phyloP scores from a whole-genome alignment of 2,888 invertebrate genomes.

The Apodemia mormo region DNA sequence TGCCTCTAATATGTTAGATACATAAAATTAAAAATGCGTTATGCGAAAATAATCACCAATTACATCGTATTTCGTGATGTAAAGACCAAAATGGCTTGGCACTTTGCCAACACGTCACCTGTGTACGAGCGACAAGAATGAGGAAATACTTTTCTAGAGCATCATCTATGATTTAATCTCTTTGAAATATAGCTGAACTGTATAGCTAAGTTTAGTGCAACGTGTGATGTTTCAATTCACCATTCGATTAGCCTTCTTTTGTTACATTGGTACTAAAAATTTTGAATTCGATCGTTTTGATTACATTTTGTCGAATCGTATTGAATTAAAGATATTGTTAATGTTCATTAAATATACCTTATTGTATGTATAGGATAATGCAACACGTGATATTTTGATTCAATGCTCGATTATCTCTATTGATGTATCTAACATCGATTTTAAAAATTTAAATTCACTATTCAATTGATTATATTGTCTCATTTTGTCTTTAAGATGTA shows the following conservation, averaged over 20 bases:
- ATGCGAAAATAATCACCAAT: slow-evolving; percentile 7
- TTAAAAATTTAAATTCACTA: no score
- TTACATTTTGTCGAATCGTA: no score
- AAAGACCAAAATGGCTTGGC: slow-evolving; percentile 42
- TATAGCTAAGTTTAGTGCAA: slow-evolving; percentile 5
- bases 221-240: background rate
- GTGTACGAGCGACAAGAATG: slow-evolving; percentile 49
- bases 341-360: no score
- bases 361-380: no score
- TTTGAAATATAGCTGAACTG: slow-evolving; percentile 27
- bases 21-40: background rate
- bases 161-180: slow-evolving; percentile 40
- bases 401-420: no score
- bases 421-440: no score
- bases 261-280: slow-evolving; percentile 1
- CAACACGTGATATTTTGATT: no score
- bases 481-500: no score
- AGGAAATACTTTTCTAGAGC: slow-evolving; percentile 48
- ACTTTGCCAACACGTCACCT: slow-evolving; percentile 43
- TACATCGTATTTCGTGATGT: slow-evolving; percentile 3
- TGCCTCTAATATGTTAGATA: background rate
- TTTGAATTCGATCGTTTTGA: no score
- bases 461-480: no score
- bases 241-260: background rate
- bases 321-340: no score